Base-by-base conservation (phyloP, 2,113 vertebrate species). In the Seriola quinqueradiata region DNA sequence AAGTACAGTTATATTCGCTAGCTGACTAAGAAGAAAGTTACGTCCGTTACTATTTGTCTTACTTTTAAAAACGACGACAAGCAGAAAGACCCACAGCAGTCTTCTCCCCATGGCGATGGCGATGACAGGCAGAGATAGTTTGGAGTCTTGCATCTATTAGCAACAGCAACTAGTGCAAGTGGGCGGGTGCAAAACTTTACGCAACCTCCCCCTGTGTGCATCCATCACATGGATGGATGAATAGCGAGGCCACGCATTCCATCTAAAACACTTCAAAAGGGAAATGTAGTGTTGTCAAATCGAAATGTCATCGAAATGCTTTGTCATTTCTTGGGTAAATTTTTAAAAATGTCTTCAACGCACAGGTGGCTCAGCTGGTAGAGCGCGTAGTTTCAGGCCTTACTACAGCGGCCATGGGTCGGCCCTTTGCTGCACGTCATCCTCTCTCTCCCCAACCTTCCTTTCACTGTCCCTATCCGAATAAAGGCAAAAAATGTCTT, bases 41-140 rank as follows among this genome's bases (percentile, higher is more conserved):
- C 17, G n/a, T 34, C 2, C 38, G 38, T 59, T 5, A 38, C 4
- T 46, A 5, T 19, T 3, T 16, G 3, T 5, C 58, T 69, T 88
- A 94, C 93, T 90, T 69, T 80, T 71, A 5, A 79, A 83, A 71
- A 87, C 4, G 13, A 78, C 25, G 2, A 81, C 12, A 4, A 88
- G 59, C 44, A 87, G 4, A 23, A 5, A 74, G 16, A 80, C 0
- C 3, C 36, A 55, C 38, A 3, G 32, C 40, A 81, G 58, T 1
- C 1, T 38, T 54, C 54, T 40, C 59, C 21, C 75, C 92, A 92
- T 93, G 58, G 63, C 42, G 72, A 52, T 52, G 32, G 61, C 4
- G 59, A 40, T 5, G 36, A 5, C 75, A 66, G 81, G 14, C 3
- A 3, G 48, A 23, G 63, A 60, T n/a, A 66, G 16, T 65, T 60